These are phyloP conservation scores for Trogon melanurus DNA, from an alignment of 2,113 vertebrate genomes.

Conservation along the genomic window DNA sequence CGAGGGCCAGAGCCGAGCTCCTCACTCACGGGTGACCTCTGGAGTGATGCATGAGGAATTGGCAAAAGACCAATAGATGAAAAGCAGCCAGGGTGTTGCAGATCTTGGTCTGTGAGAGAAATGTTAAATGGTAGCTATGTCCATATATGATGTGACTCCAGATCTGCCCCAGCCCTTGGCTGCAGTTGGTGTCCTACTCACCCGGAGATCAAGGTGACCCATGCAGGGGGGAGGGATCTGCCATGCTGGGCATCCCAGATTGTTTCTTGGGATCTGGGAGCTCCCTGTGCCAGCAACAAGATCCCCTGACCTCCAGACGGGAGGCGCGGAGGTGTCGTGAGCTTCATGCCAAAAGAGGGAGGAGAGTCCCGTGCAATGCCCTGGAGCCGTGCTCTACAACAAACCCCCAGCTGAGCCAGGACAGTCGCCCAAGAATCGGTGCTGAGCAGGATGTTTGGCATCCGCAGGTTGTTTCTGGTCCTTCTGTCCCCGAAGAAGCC, in stretches of 20 bases:
- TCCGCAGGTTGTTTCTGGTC: neutral
- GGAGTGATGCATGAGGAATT: neutral
- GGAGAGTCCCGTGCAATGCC: neutral
- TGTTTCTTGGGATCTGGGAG: neutral
- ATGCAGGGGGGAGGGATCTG: neutral
- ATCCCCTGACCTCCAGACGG: neutral
- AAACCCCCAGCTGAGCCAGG: neutral
- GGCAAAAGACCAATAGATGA: neutral
- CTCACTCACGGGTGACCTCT: neutral
- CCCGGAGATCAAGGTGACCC: neutral
- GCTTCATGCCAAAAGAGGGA: neutral
- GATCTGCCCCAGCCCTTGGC: neutral
- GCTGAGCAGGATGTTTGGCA: neutral
- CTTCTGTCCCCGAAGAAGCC: neutral
- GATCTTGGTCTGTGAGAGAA: neutral
- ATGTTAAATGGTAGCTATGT: neutral
- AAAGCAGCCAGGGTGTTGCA: neutral
- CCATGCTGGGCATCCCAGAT: neutral
- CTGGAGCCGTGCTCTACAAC: rapidly evolving
- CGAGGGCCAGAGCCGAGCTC: neutral
- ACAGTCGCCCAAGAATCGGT: rapidly evolving
- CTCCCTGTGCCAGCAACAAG: neutral
- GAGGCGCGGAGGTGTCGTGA: neutral
- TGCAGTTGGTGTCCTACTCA: neutral
- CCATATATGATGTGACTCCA: neutral